These are phyloP conservation scores for Hypena proboscidalis DNA, from an alignment of 2,888 invertebrate genomes.

Conservation along the genomic window DNA sequence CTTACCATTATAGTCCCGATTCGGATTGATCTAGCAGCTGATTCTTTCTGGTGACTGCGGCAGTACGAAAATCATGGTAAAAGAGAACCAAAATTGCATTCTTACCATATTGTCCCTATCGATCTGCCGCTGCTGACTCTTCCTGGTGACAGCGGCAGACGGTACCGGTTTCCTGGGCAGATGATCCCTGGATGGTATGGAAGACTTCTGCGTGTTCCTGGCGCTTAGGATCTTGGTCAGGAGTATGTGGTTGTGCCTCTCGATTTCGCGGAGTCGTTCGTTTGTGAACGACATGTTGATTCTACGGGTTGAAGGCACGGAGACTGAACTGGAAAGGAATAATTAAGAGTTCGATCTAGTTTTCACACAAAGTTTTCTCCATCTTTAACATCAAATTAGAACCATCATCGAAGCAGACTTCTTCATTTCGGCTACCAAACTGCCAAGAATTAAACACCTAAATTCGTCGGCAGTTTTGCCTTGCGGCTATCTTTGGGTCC, in stretches of 20 bases:
- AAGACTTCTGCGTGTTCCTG: slow-evolving; percentile 64
- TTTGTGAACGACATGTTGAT: slow-evolving; percentile 85
- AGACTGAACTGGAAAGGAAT: slow-evolving; percentile 59
- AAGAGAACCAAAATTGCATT: neutral
- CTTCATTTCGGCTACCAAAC: no score
- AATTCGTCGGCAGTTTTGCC: no score
- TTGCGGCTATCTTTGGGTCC: no score
- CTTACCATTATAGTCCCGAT: no score
- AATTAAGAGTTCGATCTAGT: neutral
- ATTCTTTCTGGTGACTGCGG: no score
- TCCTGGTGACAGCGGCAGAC: slow-evolving; percentile 80
- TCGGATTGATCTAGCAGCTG: no score
- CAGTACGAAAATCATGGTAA: no score
- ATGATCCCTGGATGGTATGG: slow-evolving; percentile 60
- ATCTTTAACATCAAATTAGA: no score
- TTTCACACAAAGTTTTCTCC: no score
- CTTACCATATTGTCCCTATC: slow-evolving; percentile 85
- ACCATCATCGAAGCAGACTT: no score
- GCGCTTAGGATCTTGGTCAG: slow-evolving; percentile 84
- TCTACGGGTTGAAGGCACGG: slow-evolving; percentile 60
- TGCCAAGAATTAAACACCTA: no score
- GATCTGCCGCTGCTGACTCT: slow-evolving; percentile 83
- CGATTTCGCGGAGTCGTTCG: slow-evolving; percentile 85
- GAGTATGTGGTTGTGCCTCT: slow-evolving; percentile 86
- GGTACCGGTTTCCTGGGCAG: slow-evolving; percentile 54